These are phyloP conservation scores for Ceriagrion tenellum DNA, from an alignment of 2,888 invertebrate species.

Conservation along the genomic window DNA sequence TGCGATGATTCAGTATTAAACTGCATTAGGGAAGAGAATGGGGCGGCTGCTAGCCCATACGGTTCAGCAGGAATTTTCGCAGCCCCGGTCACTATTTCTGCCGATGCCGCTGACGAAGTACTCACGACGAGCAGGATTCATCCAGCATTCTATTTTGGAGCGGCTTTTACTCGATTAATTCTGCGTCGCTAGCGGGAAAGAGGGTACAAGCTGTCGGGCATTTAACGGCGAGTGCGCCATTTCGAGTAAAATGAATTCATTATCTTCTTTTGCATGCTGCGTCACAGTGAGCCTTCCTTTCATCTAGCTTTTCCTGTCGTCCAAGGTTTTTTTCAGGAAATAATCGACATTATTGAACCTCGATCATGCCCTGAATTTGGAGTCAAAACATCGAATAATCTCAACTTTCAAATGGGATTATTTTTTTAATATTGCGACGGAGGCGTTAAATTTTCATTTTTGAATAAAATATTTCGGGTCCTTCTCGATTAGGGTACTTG, in stretches of 20 bases:
- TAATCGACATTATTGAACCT: too few relatives aligned
- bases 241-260: conserved; percentile 8
- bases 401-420: too few relatives aligned
- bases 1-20: conserved; percentile 20
- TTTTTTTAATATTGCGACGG: too few relatives aligned
- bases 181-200: background rate
- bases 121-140: background rate
- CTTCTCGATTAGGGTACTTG: too few relatives aligned
- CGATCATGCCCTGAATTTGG: too few relatives aligned
- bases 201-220: background rate
- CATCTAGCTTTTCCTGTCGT: background rate
- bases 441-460: too few relatives aligned
- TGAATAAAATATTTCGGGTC: too few relatives aligned
- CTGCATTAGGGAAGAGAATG: background rate
- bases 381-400: too few relatives aligned
- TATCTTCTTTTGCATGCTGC: background rate
- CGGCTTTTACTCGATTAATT: background rate
- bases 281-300: background rate
- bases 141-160: background rate
- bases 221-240: background rate
- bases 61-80: background rate
- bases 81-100: background rate
- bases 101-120: background rate
- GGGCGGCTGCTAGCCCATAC: background rate
- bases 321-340: too few relatives aligned